phyloP scores from a whole-genome alignment of 1,140 invertebrate species.

The Amyelois transitella region DNA sequence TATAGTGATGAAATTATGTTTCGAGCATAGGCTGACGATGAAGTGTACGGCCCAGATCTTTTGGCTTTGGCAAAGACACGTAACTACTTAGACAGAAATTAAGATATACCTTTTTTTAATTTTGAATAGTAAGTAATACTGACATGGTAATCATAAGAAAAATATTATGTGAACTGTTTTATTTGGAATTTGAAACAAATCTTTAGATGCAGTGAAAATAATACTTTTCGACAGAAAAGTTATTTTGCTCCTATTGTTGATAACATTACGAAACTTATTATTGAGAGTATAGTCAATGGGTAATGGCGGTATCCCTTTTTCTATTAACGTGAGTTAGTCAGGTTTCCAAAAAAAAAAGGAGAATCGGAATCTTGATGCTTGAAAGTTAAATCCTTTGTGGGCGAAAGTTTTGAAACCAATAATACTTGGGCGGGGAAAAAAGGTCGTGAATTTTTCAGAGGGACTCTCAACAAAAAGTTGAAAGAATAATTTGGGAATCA shows the following conservation, averaged over 20 bases:
- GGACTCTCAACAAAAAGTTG: not conserved
- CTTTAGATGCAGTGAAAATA: too few relatives aligned
- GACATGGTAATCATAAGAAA: not conserved
- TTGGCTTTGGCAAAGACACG: not conserved
- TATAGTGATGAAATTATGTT: slow-evolving; percentile 7
- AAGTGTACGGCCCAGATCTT: not conserved
- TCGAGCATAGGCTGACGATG: not conserved
- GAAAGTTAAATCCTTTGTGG: not conserved
- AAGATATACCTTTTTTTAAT: not conserved
- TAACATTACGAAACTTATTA: too few relatives aligned
- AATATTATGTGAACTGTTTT: too few relatives aligned
- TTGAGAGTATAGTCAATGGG: too few relatives aligned
- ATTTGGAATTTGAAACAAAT: too few relatives aligned
- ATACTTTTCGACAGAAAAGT: too few relatives aligned
- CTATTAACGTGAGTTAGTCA: too few relatives aligned
- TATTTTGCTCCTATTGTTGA: too few relatives aligned
- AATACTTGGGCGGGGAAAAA: not conserved
- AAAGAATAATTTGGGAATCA: too few relatives aligned
- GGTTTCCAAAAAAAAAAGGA: too few relatives aligned
- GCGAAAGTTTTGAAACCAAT: not conserved
- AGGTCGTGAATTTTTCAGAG: not conserved
- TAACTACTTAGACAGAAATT: not conserved
- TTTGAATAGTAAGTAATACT: not conserved
- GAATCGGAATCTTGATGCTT: too few relatives aligned
- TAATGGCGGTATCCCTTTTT: too few relatives aligned